Percentiles rank a stretch among this genome's conserved stretches.
These are phyloP conservation scores for Sebastes goodei DNA, from an alignment of 2,797 vertebrate genomes.

Conservation along the genomic window DNA sequence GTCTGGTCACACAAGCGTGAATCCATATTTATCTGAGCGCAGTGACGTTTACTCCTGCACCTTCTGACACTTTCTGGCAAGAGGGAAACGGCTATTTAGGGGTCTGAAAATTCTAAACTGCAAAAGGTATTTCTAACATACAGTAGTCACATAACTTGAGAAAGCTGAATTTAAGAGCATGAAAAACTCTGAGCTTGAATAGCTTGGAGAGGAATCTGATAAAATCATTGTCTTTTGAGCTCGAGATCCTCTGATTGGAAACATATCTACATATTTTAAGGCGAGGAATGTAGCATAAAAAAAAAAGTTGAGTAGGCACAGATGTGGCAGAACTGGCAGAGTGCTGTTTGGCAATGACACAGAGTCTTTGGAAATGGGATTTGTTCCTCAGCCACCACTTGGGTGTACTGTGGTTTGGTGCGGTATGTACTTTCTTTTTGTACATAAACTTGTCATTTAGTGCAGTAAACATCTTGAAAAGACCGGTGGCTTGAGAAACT, in stretches of 20 bases:
- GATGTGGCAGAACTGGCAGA: slow-evolving; percentile 51
- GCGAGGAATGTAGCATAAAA: slow-evolving; percentile 24
- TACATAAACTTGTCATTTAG: slow-evolving; percentile 44
- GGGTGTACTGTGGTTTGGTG: slow-evolving; percentile 32
- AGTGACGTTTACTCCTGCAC: slow-evolving; percentile 18
- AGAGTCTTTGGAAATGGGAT: slow-evolving; percentile 39
- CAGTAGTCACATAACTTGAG: background rate
- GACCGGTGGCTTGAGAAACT: background rate
- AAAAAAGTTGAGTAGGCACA: slow-evolving; percentile 43
- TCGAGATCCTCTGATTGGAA: slow-evolving; percentile 29
- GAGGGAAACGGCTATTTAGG: background rate
- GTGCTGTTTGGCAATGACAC: slow-evolving; percentile 26
- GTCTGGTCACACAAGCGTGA: slow-evolving; percentile 39
- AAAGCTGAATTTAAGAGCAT: background rate
- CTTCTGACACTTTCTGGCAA: slow-evolving; percentile 1
- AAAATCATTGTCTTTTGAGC: slow-evolving; percentile 20
- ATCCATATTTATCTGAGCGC: slow-evolving; percentile 47
- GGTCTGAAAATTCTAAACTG: slow-evolving; percentile 11
- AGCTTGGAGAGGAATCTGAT: background rate
- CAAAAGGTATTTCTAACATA: background rate
- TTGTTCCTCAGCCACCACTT: slow-evolving; percentile 34
- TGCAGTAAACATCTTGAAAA: slow-evolving; percentile 33
- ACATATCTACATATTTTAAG: slow-evolving; percentile 31
- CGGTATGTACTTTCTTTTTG: slow-evolving; percentile 35
- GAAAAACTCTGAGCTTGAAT: background rate